These are phyloP conservation scores for Bubo bubo DNA, from an alignment of 2,113 vertebrate species.

Conservation along the genomic window DNA sequence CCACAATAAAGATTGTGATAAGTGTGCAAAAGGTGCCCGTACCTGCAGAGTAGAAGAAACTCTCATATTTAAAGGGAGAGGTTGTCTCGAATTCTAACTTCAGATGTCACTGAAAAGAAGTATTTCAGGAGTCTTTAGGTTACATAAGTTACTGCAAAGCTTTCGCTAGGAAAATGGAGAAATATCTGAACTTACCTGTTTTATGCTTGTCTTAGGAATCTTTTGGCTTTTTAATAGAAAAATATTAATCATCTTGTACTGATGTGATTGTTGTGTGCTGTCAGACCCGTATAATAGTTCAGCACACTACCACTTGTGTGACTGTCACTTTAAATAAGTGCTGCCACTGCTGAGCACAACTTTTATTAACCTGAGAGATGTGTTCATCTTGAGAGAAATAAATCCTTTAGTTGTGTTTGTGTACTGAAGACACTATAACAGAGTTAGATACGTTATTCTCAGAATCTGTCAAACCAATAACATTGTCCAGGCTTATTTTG, in stretches of 20 bases:
- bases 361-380: neutral
- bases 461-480: neutral
- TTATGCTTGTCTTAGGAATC: neutral
- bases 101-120: neutral
- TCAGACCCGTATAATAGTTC: neutral
- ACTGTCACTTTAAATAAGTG: neutral
- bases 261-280: neutral
- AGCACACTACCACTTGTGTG: neutral
- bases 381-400: neutral
- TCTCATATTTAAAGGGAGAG: neutral
- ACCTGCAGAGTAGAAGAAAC: neutral
- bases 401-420: neutral
- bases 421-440: neutral
- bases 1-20: fast-evolving
- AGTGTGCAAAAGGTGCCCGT: neutral
- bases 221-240: neutral
- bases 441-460: neutral
- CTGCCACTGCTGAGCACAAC: neutral
- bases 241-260: neutral
- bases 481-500: neutral
- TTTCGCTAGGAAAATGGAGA: neutral
- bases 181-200: neutral
- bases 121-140: neutral
- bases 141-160: neutral
- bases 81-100: neutral